Percentiles rank a stretch among this genome's conserved stretches.
phyloP scores from a whole-genome alignment of 2,888 invertebrate species.

The Lasioglossum pauxillum region DNA sequence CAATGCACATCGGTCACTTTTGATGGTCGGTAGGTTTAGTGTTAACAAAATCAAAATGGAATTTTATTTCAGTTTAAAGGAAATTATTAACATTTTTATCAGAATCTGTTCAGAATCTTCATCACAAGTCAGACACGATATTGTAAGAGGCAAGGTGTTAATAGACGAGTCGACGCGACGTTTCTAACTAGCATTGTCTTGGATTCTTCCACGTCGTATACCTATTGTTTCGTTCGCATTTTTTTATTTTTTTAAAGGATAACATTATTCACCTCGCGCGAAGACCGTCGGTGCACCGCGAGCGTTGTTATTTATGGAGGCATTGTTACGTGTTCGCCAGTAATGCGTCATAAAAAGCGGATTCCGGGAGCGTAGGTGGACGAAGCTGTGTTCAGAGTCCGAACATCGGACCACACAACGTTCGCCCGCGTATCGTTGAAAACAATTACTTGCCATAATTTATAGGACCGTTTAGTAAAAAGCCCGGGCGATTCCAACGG shows the following conservation, averaged over 20 bases:
- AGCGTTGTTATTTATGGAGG: slow-evolving; percentile 58
- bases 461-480: slow-evolving; percentile 56
- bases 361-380: slow-evolving; percentile 34
- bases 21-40: too few relatives aligned
- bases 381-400: slow-evolving; percentile 21
- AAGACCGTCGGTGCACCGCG: slow-evolving; percentile 32
- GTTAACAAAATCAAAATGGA: too few relatives aligned
- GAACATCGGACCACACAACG: slow-evolving; percentile 39
- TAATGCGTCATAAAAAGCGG: slow-evolving; percentile 57
- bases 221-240: slow-evolving; percentile 23
- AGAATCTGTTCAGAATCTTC: too few relatives aligned
- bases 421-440: slow-evolving; percentile 48
- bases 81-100: too few relatives aligned
- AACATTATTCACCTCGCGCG: slow-evolving; percentile 28
- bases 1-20: too few relatives aligned
- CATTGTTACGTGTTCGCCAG: slow-evolving; percentile 56
- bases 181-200: slow-evolving; percentile 24
- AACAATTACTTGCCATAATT: slow-evolving; percentile 55
- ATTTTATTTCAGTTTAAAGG: too few relatives aligned
- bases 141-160: too few relatives aligned
- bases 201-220: neutral
- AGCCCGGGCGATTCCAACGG: slow-evolving; percentile 45
- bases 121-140: too few relatives aligned
- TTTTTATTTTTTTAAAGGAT: neutral
- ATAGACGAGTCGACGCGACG: slow-evolving; percentile 1